Evolutionary conservation across 2,113 vertebrate genomes (phyloP).

Genomic region (Brachyistius frenatus): DNA sequence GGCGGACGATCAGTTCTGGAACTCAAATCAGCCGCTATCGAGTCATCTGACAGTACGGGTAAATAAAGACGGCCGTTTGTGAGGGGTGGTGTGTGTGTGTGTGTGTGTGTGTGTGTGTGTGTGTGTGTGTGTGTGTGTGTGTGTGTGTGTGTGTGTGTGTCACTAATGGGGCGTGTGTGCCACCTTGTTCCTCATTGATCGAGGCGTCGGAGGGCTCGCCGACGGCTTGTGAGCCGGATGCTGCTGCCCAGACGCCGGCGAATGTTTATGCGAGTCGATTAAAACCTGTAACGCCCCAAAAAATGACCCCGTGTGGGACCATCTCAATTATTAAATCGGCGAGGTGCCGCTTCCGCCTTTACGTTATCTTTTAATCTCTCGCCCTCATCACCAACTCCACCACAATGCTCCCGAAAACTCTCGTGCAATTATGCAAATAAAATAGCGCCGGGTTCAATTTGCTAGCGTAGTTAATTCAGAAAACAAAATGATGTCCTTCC

Average conservation of each 20-base stretch:
- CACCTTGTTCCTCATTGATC: slow-evolving; percentile 76
- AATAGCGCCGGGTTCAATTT: slow-evolving; percentile 28
- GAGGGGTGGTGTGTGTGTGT: not conserved
- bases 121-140: too few relatives aligned
- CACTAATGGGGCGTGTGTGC: slow-evolving; percentile 67
- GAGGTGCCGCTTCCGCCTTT: slow-evolving; percentile 23
- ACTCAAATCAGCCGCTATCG: slow-evolving; percentile 78
- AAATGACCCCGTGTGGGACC: slow-evolving; percentile 42
- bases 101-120: not conserved
- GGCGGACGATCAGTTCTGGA: slow-evolving; percentile 58
- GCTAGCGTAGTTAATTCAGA: slow-evolving; percentile 35
- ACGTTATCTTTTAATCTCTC: slow-evolving; percentile 44
- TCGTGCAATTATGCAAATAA: slow-evolving; percentile 29
- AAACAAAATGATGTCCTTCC: slow-evolving; percentile 47
- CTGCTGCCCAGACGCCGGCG: slow-evolving; percentile 25
- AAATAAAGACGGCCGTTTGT: slow-evolving; percentile 67
- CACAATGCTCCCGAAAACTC: not conserved
- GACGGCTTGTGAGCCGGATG: slow-evolving; percentile 67
- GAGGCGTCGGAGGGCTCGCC: slow-evolving; percentile 41
- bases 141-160: slow-evolving; percentile 40
- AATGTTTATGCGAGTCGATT: slow-evolving; percentile 59
- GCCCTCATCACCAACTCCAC: not conserved
- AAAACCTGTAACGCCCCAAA: slow-evolving; percentile 51
- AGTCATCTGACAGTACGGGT: slow-evolving; percentile 76
- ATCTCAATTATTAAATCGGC: slow-evolving; percentile 60